Conservation (phyloP, 2,113 vertebrate genomes). For the Anhinga anhinga region DNA sequence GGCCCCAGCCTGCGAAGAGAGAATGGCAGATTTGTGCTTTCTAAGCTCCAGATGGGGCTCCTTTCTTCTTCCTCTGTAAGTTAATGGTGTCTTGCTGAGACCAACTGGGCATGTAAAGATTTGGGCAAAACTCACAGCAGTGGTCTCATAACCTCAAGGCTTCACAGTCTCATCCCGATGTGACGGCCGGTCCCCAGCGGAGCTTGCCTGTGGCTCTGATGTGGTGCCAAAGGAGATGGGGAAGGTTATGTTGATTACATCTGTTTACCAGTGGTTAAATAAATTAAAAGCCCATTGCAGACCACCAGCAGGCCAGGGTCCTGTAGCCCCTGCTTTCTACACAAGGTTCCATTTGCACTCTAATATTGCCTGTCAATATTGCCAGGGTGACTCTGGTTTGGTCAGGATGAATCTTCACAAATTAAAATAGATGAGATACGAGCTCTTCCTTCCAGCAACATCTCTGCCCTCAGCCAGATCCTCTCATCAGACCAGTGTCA, state of each 20-base stretch:
- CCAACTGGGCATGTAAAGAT: conserved; percentile 90
- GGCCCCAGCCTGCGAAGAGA: conserved; percentile 43
- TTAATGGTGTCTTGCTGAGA: conserved; percentile 89
- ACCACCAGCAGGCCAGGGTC: conserved; percentile 74
- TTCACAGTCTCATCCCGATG: conserved; percentile 37
- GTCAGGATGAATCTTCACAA: background rate
- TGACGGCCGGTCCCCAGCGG: conserved; percentile 31
- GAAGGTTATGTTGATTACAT: conserved; percentile 78
- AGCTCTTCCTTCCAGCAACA: background rate
- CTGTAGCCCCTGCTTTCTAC: background rate
- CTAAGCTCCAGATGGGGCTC: conserved; percentile 73
- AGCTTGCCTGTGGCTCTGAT: conserved; percentile 57
- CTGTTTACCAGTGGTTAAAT: conserved; percentile 87
- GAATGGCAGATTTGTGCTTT: conserved; percentile 69
- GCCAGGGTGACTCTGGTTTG: background rate
- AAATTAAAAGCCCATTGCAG: conserved; percentile 81
- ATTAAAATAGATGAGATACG: background rate
- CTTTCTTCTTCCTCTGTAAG: conserved; percentile 69
- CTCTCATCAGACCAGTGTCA: background rate
- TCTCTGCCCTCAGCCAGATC: background rate
- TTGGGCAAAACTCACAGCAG: conserved; percentile 83
- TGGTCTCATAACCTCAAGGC: conserved; percentile 70
- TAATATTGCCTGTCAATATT: background rate
- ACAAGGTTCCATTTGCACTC: background rate
- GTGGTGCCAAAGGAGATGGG: conserved; percentile 52